phyloP scores from a whole-genome alignment of 2,888 invertebrate genomes.

The Panorpa germanica region DNA sequence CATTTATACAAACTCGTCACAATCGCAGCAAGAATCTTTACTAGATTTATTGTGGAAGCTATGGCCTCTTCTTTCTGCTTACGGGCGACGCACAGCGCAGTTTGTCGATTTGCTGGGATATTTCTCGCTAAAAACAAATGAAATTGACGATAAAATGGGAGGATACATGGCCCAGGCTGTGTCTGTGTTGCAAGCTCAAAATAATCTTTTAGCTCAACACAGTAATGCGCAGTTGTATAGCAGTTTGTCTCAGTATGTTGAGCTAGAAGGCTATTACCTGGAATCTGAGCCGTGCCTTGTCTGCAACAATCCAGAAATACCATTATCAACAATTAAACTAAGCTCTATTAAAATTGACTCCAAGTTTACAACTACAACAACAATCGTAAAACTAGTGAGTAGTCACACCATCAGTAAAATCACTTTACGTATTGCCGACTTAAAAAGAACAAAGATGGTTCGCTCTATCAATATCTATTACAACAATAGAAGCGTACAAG shows the following conservation, averaged over 20 bases:
- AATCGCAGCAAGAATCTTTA: constrained; percentile 56
- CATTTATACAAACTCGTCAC: constrained; percentile 67
- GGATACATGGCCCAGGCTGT: constrained; percentile 78
- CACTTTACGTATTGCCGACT: constrained; percentile 79
- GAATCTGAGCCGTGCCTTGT: constrained; percentile 96
- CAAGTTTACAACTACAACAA: constrained; percentile 94
- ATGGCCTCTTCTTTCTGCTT: constrained; percentile 78
- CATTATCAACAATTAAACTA: constrained; percentile 77
- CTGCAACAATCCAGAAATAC: constrained; percentile 93
- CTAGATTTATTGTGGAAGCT: constrained; percentile 76
- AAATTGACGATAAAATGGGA: constrained; percentile 41
- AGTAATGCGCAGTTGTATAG: constrained; percentile 89
- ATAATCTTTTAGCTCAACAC: constrained; percentile 72
- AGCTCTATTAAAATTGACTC: constrained; percentile 91
- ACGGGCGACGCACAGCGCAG: constrained; percentile 87
- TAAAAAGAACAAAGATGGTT: constrained; percentile 95
- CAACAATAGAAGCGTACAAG: constrained; percentile 89
- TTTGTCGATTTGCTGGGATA: constrained; percentile 93
- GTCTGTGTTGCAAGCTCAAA: constrained; percentile 70
- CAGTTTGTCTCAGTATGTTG: constrained; percentile 81
- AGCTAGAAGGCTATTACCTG: constrained; percentile 87
- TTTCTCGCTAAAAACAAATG: constrained; percentile 72
- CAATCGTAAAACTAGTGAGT: constrained; percentile 89
- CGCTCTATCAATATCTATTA: constrained; percentile 91
- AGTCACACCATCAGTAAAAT: constrained; percentile 93